Base-by-base conservation (phyloP, 2,113 vertebrate genomes). In the Pollachius pollachius region DNA sequence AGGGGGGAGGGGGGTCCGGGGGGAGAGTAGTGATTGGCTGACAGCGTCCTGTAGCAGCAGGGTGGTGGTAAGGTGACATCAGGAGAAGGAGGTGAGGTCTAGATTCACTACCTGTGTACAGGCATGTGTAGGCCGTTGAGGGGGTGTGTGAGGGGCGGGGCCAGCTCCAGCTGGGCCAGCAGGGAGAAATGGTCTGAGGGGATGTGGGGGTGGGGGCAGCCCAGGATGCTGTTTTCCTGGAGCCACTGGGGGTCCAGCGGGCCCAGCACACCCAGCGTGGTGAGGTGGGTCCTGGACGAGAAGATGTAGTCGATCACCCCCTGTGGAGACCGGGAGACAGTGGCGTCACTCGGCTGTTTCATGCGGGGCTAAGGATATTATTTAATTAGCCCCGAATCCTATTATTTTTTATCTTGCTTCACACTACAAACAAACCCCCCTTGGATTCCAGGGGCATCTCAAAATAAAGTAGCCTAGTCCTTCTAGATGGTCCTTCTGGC, bases 291-390 rank as follows among this genome's bases (percentile, higher is more conserved):
- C 94, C 95, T 95, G 82, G 97, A 97, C 94, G 96, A 99, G 93
- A 99, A 99, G 94, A 99, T 96, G 95, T 99, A 99, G 93, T 99
- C 97, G 87, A 99, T 99, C 81, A 99, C 97, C 25, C 97, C 97
- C 97, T 99, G 83, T 8, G 41, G 41, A 48, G 41, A 72, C 57
- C 41, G 1, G 41, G 41, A 13, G 41, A 13, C 25, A 21, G 57
- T 68, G 56, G 65, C 62, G 30, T 71, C 63, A 58, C 30, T 23
- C 3, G 21, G 34, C 30, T 30, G 56, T 30, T 18, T 64, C 57
- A 34, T 59, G 27, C 6, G 16, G 11, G 21, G 23, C 64, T 21
- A 0, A 2, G 0, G 64, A 37, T 84, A 12, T 52, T 15, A 52
- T 52, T 12, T 15, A 52, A 15, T 23, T 23, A 23, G 23, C 23